Evolutionary conservation across 1,140 invertebrate species (phyloP).

Genomic region (Lerema accius): DNA sequence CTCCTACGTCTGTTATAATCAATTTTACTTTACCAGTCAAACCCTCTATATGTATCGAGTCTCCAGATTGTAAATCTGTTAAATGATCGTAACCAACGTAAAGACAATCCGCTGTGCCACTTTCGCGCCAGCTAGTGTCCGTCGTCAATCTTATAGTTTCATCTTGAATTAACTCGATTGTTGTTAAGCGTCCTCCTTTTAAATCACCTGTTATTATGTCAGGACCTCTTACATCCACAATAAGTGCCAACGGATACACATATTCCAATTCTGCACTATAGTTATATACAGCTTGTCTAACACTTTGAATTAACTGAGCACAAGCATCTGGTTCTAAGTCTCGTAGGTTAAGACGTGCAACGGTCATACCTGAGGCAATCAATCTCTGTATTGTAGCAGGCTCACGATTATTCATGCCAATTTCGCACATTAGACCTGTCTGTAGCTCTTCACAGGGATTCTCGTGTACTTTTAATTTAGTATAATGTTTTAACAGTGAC

Average conservation of each 20-base stretch:
- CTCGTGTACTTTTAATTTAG: constrained; percentile 64
- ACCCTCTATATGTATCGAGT: constrained; percentile 68
- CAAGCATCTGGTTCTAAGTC: constrained; percentile 74
- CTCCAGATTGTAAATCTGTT: constrained; percentile 60
- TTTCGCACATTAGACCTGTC: constrained; percentile 76
- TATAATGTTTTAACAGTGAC: constrained; percentile 66
- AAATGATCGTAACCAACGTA: constrained; percentile 72
- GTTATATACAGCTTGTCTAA: constrained; percentile 76
- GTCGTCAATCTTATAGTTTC: constrained; percentile 63
- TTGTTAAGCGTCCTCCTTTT: constrained; percentile 62
- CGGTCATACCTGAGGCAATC: constrained; percentile 74
- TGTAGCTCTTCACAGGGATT: constrained; percentile 72
- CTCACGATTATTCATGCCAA: constrained; percentile 64
- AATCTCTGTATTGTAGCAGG: constrained; percentile 67
- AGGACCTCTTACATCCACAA: constrained; percentile 75
- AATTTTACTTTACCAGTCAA: constrained; percentile 68
- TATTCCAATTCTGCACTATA: constrained; percentile 76
- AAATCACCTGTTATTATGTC: constrained; percentile 76
- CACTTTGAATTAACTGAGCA: constrained; percentile 71
- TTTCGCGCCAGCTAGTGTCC: constrained; percentile 68
- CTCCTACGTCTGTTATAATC: constrained; percentile 61
- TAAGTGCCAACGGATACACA: constrained; percentile 74
- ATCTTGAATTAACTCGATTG: constrained; percentile 56
- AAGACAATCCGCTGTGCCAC: constrained; percentile 69
- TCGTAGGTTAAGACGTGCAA: constrained; percentile 68